Evolutionary conservation across 2,113 vertebrate genomes (phyloP).

Genomic region (Dryoscopus gambensis): DNA sequence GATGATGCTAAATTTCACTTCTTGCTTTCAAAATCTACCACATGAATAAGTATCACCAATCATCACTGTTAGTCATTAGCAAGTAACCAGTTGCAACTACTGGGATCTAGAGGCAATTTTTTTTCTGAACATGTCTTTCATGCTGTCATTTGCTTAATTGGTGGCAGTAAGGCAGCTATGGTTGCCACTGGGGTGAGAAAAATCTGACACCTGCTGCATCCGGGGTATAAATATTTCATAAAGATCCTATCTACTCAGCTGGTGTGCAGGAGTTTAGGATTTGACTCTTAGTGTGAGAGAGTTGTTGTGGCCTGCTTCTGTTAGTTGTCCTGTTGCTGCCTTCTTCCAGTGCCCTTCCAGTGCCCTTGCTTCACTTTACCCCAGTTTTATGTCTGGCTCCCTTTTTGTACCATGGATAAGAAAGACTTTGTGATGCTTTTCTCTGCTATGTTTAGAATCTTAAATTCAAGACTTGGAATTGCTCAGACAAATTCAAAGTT

Average conservation of each 20-base stretch:
- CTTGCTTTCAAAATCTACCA: neutral
- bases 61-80: slow-evolving; percentile 44
- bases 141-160: slow-evolving; percentile 7
- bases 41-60: slow-evolving; percentile 34
- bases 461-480: neutral
- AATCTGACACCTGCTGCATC: neutral
- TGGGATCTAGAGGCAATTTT: neutral
- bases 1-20: neutral
- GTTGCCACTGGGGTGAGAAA: neutral
- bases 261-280: neutral
- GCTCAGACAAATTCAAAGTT: neutral
- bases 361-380: neutral
- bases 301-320: neutral
- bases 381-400: neutral
- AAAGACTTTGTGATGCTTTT: neutral
- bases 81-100: neutral
- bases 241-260: neutral
- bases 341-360: neutral
- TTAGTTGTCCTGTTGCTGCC: neutral
- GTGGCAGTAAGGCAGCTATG: neutral
- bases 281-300: neutral
- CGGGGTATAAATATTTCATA: neutral
- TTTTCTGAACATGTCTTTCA: neutral
- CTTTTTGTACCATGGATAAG: neutral
- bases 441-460: neutral